These are phyloP conservation scores for Crossaster papposus DNA, from an alignment of 53 echinoderm and acorn worm species.

Conservation along the genomic window DNA sequence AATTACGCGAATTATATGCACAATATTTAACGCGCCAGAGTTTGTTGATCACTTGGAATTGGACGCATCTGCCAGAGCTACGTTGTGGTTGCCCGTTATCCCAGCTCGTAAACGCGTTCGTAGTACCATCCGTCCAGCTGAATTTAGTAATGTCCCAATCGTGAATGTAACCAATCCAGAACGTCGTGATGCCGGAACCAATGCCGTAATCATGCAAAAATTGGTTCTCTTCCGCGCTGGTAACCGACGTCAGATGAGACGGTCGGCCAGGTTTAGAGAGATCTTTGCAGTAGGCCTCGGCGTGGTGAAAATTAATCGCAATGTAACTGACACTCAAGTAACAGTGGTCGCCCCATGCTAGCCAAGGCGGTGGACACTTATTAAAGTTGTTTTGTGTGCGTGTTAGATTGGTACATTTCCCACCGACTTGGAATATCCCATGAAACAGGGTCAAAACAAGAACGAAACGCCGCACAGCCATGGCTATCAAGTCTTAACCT, in stretches of 20 bases:
- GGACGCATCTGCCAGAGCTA: not conserved
- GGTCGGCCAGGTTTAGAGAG: not conserved
- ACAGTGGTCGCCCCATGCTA: not conserved
- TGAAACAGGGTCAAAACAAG: too few relatives aligned
- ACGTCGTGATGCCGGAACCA: too few relatives aligned
- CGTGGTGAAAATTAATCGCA: not conserved
- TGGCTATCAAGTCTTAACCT: too few relatives aligned
- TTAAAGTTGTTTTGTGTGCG: too few relatives aligned
- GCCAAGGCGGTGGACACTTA: slow-evolving; percentile 3
- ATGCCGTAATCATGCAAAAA: not conserved
- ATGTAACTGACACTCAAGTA: not conserved
- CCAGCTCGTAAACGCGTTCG: too few relatives aligned
- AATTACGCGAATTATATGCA: not conserved
- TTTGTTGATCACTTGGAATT: not conserved
- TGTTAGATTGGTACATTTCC: too few relatives aligned
- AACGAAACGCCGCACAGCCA: too few relatives aligned
- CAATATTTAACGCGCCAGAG: not conserved
- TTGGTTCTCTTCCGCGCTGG: not conserved
- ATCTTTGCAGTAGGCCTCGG: not conserved
- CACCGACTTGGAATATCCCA: too few relatives aligned
- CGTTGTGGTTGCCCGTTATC: not conserved
- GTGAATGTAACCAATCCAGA: too few relatives aligned
- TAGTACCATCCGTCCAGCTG: too few relatives aligned
- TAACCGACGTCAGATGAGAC: not conserved
- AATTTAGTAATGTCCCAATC: too few relatives aligned